Conservation (phyloP, 2,888 invertebrate genomes). For the Ectropis crepuscularia region DNA sequence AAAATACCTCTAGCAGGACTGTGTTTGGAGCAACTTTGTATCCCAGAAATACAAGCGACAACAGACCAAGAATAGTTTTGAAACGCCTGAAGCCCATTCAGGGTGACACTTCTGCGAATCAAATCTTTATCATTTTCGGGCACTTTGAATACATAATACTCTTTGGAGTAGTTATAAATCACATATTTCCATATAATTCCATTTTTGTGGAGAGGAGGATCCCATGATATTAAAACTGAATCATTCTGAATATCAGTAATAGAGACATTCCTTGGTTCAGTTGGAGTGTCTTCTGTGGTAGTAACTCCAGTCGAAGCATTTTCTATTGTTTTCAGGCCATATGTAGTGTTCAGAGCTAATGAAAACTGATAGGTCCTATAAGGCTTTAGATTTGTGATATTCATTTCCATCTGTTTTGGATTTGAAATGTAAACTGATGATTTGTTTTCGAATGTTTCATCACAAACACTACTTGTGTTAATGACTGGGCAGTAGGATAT, state of each 20-base stretch:
- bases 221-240: slow-evolving; percentile 87
- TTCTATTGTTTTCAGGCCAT: slow-evolving; percentile 70
- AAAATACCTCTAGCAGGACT: slow-evolving; percentile 74
- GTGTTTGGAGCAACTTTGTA: slow-evolving; percentile 86
- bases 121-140: slow-evolving; percentile 48
- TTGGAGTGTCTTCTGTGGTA: slow-evolving; percentile 88
- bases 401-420: slow-evolving; percentile 80
- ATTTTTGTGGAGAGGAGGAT: slow-evolving; percentile 88
- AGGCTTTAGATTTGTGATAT: slow-evolving; percentile 87
- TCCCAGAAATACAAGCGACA: slow-evolving; percentile 86
- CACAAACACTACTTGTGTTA: slow-evolving; percentile 83
- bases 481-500: slow-evolving; percentile 90
- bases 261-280: slow-evolving; percentile 85
- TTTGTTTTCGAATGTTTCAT: slow-evolving; percentile 67
- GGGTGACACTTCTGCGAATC: slow-evolving; percentile 54
- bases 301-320: slow-evolving; percentile 86
- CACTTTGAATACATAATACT: slow-evolving; percentile 55
- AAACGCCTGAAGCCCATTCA: slow-evolving; percentile 82
- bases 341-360: slow-evolving; percentile 85
- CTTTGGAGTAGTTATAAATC: slow-evolving; percentile 77
- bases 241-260: slow-evolving; percentile 86
- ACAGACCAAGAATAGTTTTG: slow-evolving; percentile 89
- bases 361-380: slow-evolving; percentile 90
- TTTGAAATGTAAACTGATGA: slow-evolving; percentile 67
- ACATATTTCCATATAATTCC: slow-evolving; percentile 89